Conservation (phyloP, 92 coral and sea anemone species). For the Chrysogorgia sp. region DNA sequence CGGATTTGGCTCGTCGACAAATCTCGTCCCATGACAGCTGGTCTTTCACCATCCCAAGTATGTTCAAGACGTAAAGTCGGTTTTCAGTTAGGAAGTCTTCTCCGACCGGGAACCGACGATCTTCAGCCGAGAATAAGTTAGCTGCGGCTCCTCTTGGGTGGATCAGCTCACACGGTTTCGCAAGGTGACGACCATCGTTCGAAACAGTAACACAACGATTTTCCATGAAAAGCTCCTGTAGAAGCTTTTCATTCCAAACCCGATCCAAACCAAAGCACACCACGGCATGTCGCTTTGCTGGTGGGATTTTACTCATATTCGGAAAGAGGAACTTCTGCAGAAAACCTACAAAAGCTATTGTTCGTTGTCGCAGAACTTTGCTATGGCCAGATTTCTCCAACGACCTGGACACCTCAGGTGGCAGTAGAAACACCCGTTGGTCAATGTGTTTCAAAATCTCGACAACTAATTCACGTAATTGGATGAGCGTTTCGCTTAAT, state of each 20-base stretch:
- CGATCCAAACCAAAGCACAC: slow-evolving; percentile 73
- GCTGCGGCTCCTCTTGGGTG: slow-evolving; percentile 67
- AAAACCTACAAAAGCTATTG: slow-evolving; percentile 67
- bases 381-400: slow-evolving; percentile 58
- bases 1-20: slow-evolving; percentile 66
- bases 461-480: too few species aligned
- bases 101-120: slow-evolving; percentile 74
- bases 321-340: slow-evolving; percentile 70
- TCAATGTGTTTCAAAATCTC: slow-evolving; percentile 65
- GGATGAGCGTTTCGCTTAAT: slow-evolving; percentile 64
- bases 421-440: slow-evolving; percentile 72
- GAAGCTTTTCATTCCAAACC: slow-evolving; percentile 57
- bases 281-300: slow-evolving; percentile 61
- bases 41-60: slow-evolving; percentile 71
- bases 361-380: slow-evolving; percentile 50
- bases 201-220: slow-evolving; percentile 27
- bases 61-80: slow-evolving; percentile 66
- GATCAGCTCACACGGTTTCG: slow-evolving; percentile 64
- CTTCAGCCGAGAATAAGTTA: slow-evolving; percentile 62
- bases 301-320: slow-evolving; percentile 53
- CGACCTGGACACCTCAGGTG: slow-evolving; percentile 58
- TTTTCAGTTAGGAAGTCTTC: slow-evolving; percentile 52
- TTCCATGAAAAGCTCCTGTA: slow-evolving; percentile 46
- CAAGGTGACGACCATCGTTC: slow-evolving; percentile 39
- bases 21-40: slow-evolving; percentile 65